Base-by-base conservation (phyloP, 1,140 invertebrate species). In the Manduca sexta region DNA sequence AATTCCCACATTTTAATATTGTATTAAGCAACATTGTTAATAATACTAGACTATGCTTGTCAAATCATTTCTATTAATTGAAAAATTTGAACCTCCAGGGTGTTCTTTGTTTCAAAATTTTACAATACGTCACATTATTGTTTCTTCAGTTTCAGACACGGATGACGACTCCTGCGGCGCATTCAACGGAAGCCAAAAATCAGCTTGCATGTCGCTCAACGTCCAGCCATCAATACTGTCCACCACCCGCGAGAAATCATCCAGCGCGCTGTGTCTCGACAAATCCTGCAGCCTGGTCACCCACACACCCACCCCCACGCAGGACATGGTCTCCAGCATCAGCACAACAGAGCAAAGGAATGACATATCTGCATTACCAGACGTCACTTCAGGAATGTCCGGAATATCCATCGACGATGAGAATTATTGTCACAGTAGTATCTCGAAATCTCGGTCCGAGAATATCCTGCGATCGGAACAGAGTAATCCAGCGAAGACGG, bases 291-390 rank as follows among this genome's bases (percentile, higher is more conserved):
- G 80, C 40, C 59, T 79, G 44, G 66, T 81, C 48, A 87, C 84
- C 2, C 85, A 87, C 56, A 87, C 84, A 0, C 85, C 85, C 0
- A 87, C 85, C 0, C 84, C 85, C 12, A 86, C 85, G 0, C 85
- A 86, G 39, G 85, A 87, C 60, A 87, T 86, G 85, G 85, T 87
- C 3, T 87, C 85, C n/a, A 86, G 84, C 39, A 77, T 87, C 14
- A 87, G 85, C 48, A 86, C 79, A 1, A 86, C 84, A 0, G 85
- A 87, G 53, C 85, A 87, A 31, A 59, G 84, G 1, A 79, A 83
- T 45, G 85, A 87, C 46, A 68, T 62, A 8, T 87, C 85, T 2
- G 74, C 83, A 0, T 50, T 87, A 2, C 84, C 85, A 0, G 85
- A 87, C 45, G 66, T 86, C 34, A 84, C 77, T 0, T 87, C 85